A percentile compares a stretch with the other conserved stretches of the same genome.
Conservation (phyloP, 2,888 invertebrate genomes). For the Ormyrus thymus region DNA sequence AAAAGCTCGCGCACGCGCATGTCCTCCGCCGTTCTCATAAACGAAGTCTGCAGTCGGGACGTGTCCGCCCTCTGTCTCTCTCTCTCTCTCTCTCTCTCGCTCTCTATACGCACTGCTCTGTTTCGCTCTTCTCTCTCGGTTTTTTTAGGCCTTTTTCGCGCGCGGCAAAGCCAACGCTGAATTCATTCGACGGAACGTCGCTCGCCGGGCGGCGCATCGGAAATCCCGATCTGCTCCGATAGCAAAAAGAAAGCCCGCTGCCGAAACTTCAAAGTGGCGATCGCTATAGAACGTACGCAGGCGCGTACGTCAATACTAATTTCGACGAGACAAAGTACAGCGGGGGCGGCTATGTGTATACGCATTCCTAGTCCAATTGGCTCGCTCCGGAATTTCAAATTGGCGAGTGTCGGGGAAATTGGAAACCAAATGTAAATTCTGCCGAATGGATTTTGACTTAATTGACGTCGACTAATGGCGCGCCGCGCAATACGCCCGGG, state of each 20-base stretch:
- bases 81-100: background rate
- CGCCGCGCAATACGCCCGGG: no score
- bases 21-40: constrained; percentile 21
- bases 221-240: constrained; percentile 5
- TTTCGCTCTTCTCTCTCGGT: background rate
- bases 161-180: background rate
- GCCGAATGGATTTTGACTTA: no score
- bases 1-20: background rate
- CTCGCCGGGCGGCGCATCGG: background rate
- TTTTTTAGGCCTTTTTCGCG: background rate
- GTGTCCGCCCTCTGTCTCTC: background rate
- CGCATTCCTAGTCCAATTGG: no score
- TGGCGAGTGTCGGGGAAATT: no score
- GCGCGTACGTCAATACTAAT: constrained; percentile 48
- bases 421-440: no score
- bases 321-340: constrained; percentile 17
- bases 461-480: no score
- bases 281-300: background rate
- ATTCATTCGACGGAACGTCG: background rate
- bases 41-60: background rate
- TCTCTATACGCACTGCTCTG: no score
- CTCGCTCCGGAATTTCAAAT: no score
- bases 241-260: background rate
- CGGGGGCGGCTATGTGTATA: no score
- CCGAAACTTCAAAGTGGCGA: constrained; percentile 37